A percentile compares a stretch with the other conserved stretches of the same genome.
Conservation (phyloP, 2,113 vertebrate genomes). For the Gallinago jamesoni region DNA sequence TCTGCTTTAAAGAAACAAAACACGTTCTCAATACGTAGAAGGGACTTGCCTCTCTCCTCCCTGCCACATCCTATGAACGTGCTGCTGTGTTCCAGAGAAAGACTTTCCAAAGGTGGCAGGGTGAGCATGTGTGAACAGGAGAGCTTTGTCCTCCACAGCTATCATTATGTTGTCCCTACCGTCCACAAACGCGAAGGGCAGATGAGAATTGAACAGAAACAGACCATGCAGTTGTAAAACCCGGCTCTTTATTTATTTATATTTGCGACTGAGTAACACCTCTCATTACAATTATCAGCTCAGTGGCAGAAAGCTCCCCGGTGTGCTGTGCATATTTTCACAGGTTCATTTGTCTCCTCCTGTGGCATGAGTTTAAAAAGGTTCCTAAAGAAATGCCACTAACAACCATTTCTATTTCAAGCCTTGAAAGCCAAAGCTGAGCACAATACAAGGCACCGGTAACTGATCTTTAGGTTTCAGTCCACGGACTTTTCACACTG, state of each 20-base stretch:
- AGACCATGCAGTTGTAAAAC: slow-evolving; percentile 54
- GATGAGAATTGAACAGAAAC: slow-evolving; percentile 55
- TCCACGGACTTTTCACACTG: slow-evolving; percentile 50
- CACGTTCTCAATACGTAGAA: neutral
- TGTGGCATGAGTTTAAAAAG: slow-evolving; percentile 56
- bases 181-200: slow-evolving; percentile 42
- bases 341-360: slow-evolving; percentile 64
- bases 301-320: slow-evolving; percentile 45
- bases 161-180: slow-evolving; percentile 10
- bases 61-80: neutral
- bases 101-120: slow-evolving; percentile 25
- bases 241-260: slow-evolving; percentile 33
- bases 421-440: slow-evolving; percentile 57
- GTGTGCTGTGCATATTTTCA: slow-evolving; percentile 62
- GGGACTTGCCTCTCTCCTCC: neutral
- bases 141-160: slow-evolving; percentile 60
- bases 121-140: slow-evolving; percentile 29
- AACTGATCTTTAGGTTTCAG: slow-evolving; percentile 54
- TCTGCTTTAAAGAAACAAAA: neutral
- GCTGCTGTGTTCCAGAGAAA: slow-evolving; percentile 12
- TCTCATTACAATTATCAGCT: slow-evolving; percentile 69
- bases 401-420: slow-evolving; percentile 69
- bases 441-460: slow-evolving; percentile 34
- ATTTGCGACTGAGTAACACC: slow-evolving; percentile 66
- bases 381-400: slow-evolving; percentile 58